Percentiles rank a stretch among this genome's conserved stretches.
phyloP scores from a whole-genome alignment of 2,888 invertebrate species.

The Cosmia trapezina region DNA sequence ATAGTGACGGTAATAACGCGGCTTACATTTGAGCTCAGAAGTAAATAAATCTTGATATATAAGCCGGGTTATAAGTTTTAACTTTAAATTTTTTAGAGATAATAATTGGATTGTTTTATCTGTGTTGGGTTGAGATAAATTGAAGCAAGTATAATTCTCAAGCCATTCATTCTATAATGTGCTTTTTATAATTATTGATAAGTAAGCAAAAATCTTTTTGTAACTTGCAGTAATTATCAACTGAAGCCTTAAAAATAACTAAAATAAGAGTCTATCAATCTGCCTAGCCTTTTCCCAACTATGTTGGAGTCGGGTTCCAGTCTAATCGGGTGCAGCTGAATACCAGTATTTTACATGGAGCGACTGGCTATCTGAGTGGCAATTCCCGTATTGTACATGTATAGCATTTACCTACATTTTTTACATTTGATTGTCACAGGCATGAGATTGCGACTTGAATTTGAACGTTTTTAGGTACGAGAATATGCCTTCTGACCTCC shows the following conservation, averaged over 20 bases:
- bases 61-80: slow-evolving; percentile 29
- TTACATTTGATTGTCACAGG: too few relatives aligned
- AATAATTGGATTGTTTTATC: not conserved
- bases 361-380: too few relatives aligned
- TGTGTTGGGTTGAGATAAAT: slow-evolving; percentile 18
- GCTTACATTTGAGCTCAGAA: slow-evolving; percentile 38
- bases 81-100: slow-evolving; percentile 24
- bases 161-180: not conserved
- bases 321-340: too few relatives aligned
- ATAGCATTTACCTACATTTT: too few relatives aligned
- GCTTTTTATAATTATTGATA: not conserved
- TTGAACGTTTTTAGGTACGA: too few relatives aligned
- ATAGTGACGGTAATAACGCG: slow-evolving; percentile 41
- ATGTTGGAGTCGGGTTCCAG: too few relatives aligned
- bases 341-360: too few relatives aligned
- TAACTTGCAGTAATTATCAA: not conserved
- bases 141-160: not conserved
- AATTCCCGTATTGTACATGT: too few relatives aligned
- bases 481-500: too few relatives aligned
- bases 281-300: too few relatives aligned
- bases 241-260: not conserved
- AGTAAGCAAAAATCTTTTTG: not conserved
- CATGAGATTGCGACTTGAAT: too few relatives aligned
- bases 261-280: not conserved
- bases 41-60: slow-evolving; percentile 38